Base-by-base conservation (phyloP, 2,113 vertebrate species). In the Pollachius pollachius region DNA sequence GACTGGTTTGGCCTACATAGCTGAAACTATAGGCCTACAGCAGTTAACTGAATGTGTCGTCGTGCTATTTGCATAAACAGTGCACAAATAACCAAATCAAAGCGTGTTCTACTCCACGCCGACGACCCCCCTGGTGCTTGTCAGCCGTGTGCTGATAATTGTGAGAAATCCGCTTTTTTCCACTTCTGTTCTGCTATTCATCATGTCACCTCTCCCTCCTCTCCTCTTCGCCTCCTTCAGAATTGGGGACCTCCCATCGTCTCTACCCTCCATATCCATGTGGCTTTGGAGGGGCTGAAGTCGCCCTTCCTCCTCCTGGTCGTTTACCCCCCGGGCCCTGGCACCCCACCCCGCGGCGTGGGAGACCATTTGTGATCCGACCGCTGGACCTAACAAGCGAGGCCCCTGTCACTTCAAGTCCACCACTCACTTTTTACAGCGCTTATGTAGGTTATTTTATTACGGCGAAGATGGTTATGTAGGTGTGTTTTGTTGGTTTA, bases 31-130 rank as follows among this genome's bases (percentile, higher is more conserved):
- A 23, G 23, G 23, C 23, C 23, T 23, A 3, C 41, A 48, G 2
- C 41, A 7, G 41, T 13, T 48, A 48, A 11, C 41, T 13, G 41
- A 48, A 48, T 48, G 41, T 48, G 41, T 91, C 91, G 92, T 90
- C 92, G 94, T 92, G 85, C 88, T 91, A 95, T 95, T 94, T 91
- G 93, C 95, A 95, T 94, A 93, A 77, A 90, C 91, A 91, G 83
- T 92, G 93, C 92, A 98, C 92, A 67, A 95, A 98, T 97, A 95
- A 96, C 95, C 95, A 95, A 97, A 98, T 98, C 97, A 96, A 56
- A 56, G 92, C 94, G 92, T 89, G 90, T 77, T 63, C 37, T 91
- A 90, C 69, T 80, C 93, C 93, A 91, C 93, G 93, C 94, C 92
- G 90, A 87, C 90, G 90, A 92, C 90, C 93, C 82, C 87, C 81